Percentiles rank a stretch among this genome's conserved stretches.
These are phyloP conservation scores for Brachypodius melanocephalos DNA, from an alignment of 2,113 vertebrate genomes.

Conservation along the genomic window DNA sequence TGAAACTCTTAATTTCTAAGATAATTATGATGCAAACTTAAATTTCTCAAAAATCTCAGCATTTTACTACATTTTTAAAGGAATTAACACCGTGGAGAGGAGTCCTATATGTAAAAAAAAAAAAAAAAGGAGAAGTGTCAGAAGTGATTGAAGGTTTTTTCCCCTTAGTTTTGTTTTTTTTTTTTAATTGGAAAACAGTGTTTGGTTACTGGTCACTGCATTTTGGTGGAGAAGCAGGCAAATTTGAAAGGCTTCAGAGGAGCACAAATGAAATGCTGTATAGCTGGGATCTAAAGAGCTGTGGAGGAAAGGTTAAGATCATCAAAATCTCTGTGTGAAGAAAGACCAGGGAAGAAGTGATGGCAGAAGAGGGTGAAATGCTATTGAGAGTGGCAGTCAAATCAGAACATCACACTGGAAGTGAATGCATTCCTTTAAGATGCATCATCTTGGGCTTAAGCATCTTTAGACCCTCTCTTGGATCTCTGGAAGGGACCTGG, in stretches of 20 bases:
- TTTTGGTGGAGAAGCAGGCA: not conserved
- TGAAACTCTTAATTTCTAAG: not conserved
- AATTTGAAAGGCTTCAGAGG: not conserved
- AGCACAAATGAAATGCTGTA: not conserved
- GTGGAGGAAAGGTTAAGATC: not conserved
- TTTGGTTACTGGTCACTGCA: not conserved
- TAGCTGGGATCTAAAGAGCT: not conserved
- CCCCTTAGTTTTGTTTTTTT: not conserved
- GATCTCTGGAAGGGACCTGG: not conserved
- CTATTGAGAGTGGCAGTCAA: not conserved
- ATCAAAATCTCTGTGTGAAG: not conserved
- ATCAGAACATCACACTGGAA: not conserved
- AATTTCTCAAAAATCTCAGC: not conserved
- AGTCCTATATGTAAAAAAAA: not conserved
- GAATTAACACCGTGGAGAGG: not conserved
- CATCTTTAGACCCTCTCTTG: not conserved
- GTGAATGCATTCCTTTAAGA: not conserved
- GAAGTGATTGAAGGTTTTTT: not conserved
- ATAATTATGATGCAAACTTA: not conserved
- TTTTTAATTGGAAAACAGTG: not conserved
- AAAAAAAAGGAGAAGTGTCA: not conserved
- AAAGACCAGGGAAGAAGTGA: not conserved
- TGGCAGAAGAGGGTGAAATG: not conserved
- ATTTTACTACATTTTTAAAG: not conserved
- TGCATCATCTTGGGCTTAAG: not conserved